These are phyloP conservation scores for Neomicropteryx cornuta DNA, from an alignment of 1,140 invertebrate species.

Conservation along the genomic window DNA sequence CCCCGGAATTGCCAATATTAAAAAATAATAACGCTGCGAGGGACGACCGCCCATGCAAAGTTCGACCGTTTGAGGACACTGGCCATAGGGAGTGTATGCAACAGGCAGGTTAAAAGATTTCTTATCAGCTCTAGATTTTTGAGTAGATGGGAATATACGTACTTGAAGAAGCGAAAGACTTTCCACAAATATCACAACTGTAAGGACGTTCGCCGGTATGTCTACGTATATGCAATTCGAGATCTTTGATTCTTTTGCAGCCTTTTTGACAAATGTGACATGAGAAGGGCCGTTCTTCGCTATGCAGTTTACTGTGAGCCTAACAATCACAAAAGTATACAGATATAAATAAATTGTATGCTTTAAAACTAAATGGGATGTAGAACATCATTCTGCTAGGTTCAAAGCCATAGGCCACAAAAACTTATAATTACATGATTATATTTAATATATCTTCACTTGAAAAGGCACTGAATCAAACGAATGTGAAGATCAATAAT, in stretches of 20 bases:
- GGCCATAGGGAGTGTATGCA: slow-evolving; percentile 51
- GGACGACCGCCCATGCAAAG: slow-evolving; percentile 22
- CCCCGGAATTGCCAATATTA: too few species aligned
- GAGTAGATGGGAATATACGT: not conserved
- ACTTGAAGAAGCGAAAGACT: slow-evolving; percentile 45
- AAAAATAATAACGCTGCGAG: slow-evolving; percentile 17
- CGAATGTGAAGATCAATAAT: too few species aligned
- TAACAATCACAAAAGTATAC: slow-evolving; percentile 5
- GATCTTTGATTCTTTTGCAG: slow-evolving; percentile 40
- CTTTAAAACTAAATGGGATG: slow-evolving; percentile 24
- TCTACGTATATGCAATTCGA: slow-evolving; percentile 37
- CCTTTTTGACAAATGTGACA: slow-evolving; percentile 42
- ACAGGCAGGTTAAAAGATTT: not conserved
- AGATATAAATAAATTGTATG: too few species aligned
- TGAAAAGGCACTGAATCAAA: too few species aligned
- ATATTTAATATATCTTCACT: not conserved
- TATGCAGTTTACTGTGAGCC: slow-evolving; percentile 47
- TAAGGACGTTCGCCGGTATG: slow-evolving; percentile 51
- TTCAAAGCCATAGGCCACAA: not conserved
- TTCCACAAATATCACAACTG: slow-evolving; percentile 38
- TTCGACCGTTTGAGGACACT: slow-evolving; percentile 21
- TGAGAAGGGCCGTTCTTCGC: slow-evolving; percentile 56
- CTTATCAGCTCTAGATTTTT: not conserved
- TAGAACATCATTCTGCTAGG: not conserved
- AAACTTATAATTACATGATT: not conserved